Base-by-base conservation (phyloP, 2,888 invertebrate genomes). In the Trachelus troglodyta region DNA sequence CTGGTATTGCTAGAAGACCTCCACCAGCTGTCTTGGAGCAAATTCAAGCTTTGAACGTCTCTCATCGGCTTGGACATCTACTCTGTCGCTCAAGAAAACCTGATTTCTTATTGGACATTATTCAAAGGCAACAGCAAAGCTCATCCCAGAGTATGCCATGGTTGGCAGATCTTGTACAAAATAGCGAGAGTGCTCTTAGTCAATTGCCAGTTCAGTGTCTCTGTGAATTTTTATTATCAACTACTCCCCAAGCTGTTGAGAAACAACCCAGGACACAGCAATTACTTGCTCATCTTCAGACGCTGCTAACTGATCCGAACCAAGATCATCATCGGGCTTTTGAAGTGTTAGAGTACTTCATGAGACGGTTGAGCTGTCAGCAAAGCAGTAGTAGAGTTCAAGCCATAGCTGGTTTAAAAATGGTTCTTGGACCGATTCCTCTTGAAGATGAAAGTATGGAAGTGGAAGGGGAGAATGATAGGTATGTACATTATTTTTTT, bases 121-220 rank as follows among this genome's bases (percentile, higher is more conserved):
- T 99, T 90, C 97, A 98, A 86, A 92, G 98, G 34, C 94, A 94
- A 88, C 91, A 91, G 74, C 96, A 96, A 90, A 97, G 97, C 83
- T 96, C 98, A 12, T 95, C 97, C 0, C 96, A 98, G 84, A 97
- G 98, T 69, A 98, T 98, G 98, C 98, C 98, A 4, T 99, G 99
- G 99, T 93, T 99, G 81, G 98, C 98, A 12, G 98, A 98, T 90
- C 93, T 99, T 80, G 97, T 99, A 23, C 96, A 98, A 86, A 97
- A 96, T 85, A 97, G 97, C 83, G 98, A 98, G 88, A 96, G 97
- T 1, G 96, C 97, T 31, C 93, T 96, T 69, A 94, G 97, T 88
- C 97, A 98, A 85, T 93, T 99, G 33, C 99, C 99, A 0, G 98
- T 99, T n/a, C 98, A 98, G 89, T 99, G 98, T 90, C 94, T 99